Base-by-base conservation (phyloP, 1,140 invertebrate species). In the Trissolcus basalis region DNA sequence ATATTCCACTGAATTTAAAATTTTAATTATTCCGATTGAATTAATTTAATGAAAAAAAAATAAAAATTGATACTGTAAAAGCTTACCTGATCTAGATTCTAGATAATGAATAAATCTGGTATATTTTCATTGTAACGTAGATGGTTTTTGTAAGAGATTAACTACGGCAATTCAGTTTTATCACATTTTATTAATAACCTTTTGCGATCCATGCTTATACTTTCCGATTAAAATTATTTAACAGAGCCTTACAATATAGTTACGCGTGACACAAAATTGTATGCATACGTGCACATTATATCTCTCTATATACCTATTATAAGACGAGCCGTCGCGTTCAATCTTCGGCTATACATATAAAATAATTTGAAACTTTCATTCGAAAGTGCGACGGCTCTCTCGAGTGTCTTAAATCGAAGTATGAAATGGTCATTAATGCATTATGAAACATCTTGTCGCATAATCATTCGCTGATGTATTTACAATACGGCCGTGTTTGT, bases 141-240 rank as follows among this genome's bases (percentile, higher is more conserved):
- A n/a, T n/a, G n/a, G n/a, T n/a, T n/a, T n/a, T n/a, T n/a, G 19
- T 1, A 6, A 27, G 6, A 27, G 19, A 27, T 27, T 3, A 27
- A 27, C 19, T 27, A 39, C 33, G 33, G 9, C 2, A 39, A 39
- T 27, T 27, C n/a, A 27, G 19, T 27, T 27, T 27, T 39, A 39
- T 39, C 36, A 61, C 58, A 39, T 51, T 51, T 51, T 51, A 51
- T 51, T 51, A 35, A 59, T 47, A 59, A 59, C 19, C 2, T 10
- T 10, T 49, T 50, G 47, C 47, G 15, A 32, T 16, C 15, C 41
- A 50, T 60, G n/a, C 10, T 12, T 45, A 53, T 63, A 63, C 59
- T 53, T 63, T 53, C 59, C 33, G 36, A 44, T 45, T 63, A 33
- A 53, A 63, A 63, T 53, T 50, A 53, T 63, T 53, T 44, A 50